These are phyloP conservation scores for Pseudococcus jackbeardsleyi DNA, from an alignment of 2,888 invertebrate genomes.

Conservation along the genomic window DNA sequence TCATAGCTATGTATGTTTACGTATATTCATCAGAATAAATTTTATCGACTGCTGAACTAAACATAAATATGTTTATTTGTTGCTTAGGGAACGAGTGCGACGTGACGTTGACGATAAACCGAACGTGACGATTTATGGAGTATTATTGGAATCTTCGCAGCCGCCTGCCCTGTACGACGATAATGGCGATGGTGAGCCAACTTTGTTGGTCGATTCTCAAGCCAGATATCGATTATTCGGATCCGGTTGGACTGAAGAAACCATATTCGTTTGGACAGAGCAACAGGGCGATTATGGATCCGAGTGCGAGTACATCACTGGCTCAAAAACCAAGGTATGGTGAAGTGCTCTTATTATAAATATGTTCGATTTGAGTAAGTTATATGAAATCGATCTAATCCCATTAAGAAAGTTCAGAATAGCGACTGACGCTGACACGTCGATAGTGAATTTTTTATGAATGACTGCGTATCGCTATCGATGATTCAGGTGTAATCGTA, in stretches of 20 bases:
- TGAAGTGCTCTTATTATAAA: not conserved
- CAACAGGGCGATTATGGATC: constrained; percentile 73
- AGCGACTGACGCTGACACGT: too few relatives aligned
- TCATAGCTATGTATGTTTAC: too few relatives aligned
- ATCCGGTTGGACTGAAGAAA: constrained; percentile 76
- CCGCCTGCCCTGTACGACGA: constrained; percentile 67
- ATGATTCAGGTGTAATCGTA: too few relatives aligned
- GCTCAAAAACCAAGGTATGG: constrained; percentile 71
- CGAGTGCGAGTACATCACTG: constrained; percentile 76
- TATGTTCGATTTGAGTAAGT: not conserved
- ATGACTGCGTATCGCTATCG: too few relatives aligned
- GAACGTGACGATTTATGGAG: constrained; percentile 67
- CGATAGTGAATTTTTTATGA: too few relatives aligned
- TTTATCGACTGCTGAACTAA: not conserved
- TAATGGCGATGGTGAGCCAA: constrained; percentile 76
- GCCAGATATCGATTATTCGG: constrained; percentile 83
- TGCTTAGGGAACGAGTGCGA: constrained; percentile 36
- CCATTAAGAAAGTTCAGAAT: too few relatives aligned
- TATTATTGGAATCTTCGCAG: constrained; percentile 68
- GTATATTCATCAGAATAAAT: too few relatives aligned
- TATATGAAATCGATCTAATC: not conserved
- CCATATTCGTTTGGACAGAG: constrained; percentile 80
- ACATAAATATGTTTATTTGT: constrained; percentile 28
- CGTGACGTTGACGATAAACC: constrained; percentile 53
- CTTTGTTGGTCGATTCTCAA: constrained; percentile 75